Evolutionary conservation across 2,113 vertebrate genomes (phyloP).

Genomic region (Upupa epops): DNA sequence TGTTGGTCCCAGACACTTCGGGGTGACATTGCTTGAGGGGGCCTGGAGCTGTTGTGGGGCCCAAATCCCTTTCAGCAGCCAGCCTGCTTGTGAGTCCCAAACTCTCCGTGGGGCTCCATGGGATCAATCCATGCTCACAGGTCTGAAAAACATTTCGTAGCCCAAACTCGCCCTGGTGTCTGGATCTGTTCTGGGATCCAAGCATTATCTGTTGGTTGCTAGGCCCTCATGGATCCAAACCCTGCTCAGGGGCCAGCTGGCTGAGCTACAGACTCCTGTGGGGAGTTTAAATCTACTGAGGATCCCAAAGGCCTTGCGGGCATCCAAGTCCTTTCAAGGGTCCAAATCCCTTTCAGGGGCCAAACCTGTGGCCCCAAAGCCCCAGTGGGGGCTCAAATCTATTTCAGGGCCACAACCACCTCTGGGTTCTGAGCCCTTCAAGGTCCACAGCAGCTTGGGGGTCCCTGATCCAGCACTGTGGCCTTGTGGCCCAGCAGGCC

Average conservation of each 20-base stretch:
- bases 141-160: neutral
- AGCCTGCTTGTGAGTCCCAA: neutral
- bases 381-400: neutral
- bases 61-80: neutral
- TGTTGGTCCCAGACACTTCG: too few relatives aligned
- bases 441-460: neutral
- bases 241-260: neutral
- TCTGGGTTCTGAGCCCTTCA: neutral
- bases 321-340: neutral
- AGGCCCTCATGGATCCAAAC: neutral
- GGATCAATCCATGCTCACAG: neutral
- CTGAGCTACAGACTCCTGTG: neutral
- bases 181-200: neutral
- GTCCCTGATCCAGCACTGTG: too few relatives aligned
- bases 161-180: neutral
- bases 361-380: neutral
- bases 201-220: neutral
- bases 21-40: neutral
- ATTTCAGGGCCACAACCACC: neutral
- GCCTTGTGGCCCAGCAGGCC: too few relatives aligned
- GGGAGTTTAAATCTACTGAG: neutral
- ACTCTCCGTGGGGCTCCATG: neutral
- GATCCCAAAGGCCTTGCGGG: neutral
- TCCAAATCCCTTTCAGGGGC: neutral
- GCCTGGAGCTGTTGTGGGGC: neutral